These are phyloP conservation scores for Sebastes steindachneri DNA, from an alignment of 2,797 vertebrate species.

Conservation along the genomic window DNA sequence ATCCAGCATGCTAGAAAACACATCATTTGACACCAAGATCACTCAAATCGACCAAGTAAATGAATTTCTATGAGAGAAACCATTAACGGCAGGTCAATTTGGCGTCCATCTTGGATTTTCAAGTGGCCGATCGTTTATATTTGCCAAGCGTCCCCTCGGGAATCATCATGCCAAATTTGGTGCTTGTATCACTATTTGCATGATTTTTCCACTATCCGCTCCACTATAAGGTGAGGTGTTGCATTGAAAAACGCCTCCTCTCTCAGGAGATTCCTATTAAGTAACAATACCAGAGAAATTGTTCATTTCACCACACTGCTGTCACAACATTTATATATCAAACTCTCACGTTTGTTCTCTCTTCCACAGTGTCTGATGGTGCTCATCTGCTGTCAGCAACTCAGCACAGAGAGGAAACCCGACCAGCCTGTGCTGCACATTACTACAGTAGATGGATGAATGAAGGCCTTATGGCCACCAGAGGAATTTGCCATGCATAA, in stretches of 20 bases:
- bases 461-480: neutral
- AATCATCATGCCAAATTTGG: no score
- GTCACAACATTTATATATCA: neutral
- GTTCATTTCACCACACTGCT: neutral
- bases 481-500: neutral
- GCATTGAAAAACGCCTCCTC: neutral
- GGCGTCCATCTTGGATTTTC: no score
- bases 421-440: neutral
- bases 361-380: neutral
- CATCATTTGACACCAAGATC: no score
- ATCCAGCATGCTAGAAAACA: no score
- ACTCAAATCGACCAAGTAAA: no score
- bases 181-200: no score
- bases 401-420: neutral
- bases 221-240: neutral
- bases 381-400: neutral
- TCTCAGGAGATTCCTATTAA: neutral
- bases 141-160: no score
- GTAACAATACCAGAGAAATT: neutral
- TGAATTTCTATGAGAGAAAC: no score
- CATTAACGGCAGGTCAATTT: no score
- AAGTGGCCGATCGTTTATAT: no score
- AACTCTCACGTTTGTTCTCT: neutral
- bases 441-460: constrained; percentile 7
- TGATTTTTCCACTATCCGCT: no score